phyloP scores from a whole-genome alignment of 2,888 invertebrate genomes.

The Incurvaria masculella region DNA sequence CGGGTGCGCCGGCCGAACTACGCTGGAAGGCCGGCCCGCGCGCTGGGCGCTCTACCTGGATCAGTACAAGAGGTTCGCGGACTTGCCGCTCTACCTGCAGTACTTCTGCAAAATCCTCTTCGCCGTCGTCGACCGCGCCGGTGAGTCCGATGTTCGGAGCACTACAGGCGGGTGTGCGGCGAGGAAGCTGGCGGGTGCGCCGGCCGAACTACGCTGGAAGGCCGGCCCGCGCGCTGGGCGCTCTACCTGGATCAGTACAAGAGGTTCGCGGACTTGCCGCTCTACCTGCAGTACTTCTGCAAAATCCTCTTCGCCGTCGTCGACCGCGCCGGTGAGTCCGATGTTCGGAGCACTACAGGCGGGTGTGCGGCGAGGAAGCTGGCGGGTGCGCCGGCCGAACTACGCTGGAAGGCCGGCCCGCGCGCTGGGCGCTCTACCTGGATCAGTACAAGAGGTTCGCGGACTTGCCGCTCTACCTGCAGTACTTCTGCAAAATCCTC shows the following conservation, averaged over 20 bases:
- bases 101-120: conserved; percentile 70
- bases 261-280: conserved; percentile 61
- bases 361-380: conserved; percentile 43
- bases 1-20: conserved; percentile 47
- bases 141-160: conserved; percentile 34
- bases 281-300: conserved; percentile 72
- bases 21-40: conserved; percentile 67
- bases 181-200: conserved; percentile 43
- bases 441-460: conserved; percentile 46
- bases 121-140: conserved; percentile 65
- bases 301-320: conserved; percentile 69
- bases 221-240: conserved; percentile 70
- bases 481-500: conserved; percentile 68
- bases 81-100: conserved; percentile 71
- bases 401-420: conserved; percentile 67
- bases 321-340: conserved; percentile 61
- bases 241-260: conserved; percentile 34
- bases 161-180: conserved; percentile 29
- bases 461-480: conserved; percentile 70
- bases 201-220: conserved; percentile 59
- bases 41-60: conserved; percentile 58
- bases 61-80: conserved; percentile 48
- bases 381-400: conserved; percentile 47
- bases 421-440: conserved; percentile 59
- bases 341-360: not conserved